Conservation (phyloP, 2,888 invertebrate species). For the Salticus scenicus region DNA sequence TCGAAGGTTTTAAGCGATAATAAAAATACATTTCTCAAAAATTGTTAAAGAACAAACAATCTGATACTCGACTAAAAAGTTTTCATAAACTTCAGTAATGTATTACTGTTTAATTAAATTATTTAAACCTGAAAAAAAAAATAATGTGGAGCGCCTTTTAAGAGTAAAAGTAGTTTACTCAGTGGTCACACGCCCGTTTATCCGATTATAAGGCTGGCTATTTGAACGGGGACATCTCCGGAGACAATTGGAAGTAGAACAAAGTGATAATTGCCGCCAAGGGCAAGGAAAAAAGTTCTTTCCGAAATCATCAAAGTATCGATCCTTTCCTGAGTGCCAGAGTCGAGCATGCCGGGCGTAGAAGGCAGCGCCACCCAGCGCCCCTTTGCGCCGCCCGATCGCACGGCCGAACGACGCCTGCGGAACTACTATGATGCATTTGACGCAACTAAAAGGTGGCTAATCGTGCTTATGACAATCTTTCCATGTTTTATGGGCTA, state of each 20-base stretch:
- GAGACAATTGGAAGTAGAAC: constrained; percentile 9
- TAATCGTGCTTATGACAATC: constrained; percentile 19
- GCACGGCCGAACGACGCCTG: constrained; percentile 22
- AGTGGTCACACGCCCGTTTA: too few species aligned
- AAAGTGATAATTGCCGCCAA: not conserved
- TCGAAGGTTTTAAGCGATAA: too few species aligned
- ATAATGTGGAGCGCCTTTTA: too few species aligned
- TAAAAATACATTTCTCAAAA: too few species aligned
- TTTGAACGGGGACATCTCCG: not conserved
- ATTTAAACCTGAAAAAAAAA: too few species aligned
- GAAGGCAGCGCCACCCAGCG: constrained; percentile 37
- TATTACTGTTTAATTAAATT: too few species aligned
- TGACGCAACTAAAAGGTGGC: not conserved
- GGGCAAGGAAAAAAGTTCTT: constrained; percentile 16
- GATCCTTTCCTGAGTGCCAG: constrained; percentile 34
- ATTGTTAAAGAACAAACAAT: too few species aligned
- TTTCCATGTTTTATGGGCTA: not conserved
- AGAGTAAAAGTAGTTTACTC: too few species aligned
- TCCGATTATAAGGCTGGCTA: too few species aligned
- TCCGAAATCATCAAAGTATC: constrained; percentile 37
- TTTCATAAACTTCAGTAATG: too few species aligned
- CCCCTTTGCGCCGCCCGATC: constrained; percentile 6
- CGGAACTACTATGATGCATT: constrained; percentile 10
- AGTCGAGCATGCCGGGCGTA: constrained; percentile 40
- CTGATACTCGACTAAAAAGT: too few species aligned